A percentile compares a stretch with the other conserved stretches of the same genome.
Evolutionary conservation across 2,797 vertebrate genomes (phyloP).

Genomic region (Platalea minor): DNA sequence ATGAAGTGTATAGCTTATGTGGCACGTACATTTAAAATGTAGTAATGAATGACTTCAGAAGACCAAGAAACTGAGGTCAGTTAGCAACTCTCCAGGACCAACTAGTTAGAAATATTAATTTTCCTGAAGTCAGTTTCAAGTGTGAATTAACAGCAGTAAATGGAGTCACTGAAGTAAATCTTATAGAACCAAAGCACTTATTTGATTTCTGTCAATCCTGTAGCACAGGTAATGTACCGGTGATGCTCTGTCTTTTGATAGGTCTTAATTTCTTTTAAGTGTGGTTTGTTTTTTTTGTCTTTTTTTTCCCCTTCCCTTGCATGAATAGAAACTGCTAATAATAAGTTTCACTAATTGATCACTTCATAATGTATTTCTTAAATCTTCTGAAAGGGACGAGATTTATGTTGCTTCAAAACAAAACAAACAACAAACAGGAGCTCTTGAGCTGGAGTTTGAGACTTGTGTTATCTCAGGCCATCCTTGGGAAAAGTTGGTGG

Average conservation of each 20-base stretch:
- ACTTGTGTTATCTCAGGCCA: fast-evolving
- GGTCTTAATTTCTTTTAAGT: background rate
- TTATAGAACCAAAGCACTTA: background rate
- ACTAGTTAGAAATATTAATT: background rate
- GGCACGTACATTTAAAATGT: background rate
- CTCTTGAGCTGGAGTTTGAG: background rate
- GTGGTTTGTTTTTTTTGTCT: background rate
- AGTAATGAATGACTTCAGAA: background rate
- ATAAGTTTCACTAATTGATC: background rate
- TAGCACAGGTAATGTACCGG: background rate
- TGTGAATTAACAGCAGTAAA: background rate
- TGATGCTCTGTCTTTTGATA: background rate
- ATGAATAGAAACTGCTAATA: background rate
- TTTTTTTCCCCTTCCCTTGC: background rate
- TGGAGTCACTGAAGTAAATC: background rate
- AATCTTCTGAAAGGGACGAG: background rate
- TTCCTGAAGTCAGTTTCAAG: background rate
- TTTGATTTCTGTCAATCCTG: background rate
- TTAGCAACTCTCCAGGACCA: background rate
- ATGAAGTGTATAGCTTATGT: background rate
- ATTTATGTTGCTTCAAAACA: background rate
- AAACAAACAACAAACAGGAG: background rate
- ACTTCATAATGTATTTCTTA: background rate
- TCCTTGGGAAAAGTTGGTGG: background rate
- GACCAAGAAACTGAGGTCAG: background rate